Evolutionary conservation across 2,888 invertebrate genomes (phyloP).

Genomic region (Minunthozetes semirufus): DNA sequence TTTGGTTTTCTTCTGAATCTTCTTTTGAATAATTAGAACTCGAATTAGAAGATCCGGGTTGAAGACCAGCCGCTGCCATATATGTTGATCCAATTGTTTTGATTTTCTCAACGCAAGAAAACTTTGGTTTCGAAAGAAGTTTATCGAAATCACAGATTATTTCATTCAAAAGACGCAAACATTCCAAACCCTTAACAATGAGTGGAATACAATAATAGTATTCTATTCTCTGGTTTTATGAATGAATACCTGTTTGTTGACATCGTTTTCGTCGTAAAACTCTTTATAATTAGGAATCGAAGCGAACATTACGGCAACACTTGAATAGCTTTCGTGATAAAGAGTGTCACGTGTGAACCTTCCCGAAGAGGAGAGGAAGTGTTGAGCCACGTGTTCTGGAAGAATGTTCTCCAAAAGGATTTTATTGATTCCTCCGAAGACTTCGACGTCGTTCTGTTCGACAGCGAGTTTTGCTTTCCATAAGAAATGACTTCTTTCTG

Average conservation of each 20-base stretch:
- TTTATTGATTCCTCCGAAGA: constrained; percentile 92
- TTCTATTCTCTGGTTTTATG: too few species aligned
- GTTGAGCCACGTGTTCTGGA: constrained; percentile 90
- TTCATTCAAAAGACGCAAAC: constrained; percentile 84
- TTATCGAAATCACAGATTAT: constrained; percentile 98
- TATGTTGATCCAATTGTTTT: constrained; percentile 98
- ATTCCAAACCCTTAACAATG: constrained; percentile 68
- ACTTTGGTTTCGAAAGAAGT: constrained; percentile 84
- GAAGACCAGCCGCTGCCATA: constrained; percentile 90
- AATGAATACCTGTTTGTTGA: constrained; percentile 89
- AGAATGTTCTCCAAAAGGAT: constrained; percentile 91
- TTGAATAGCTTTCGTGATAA: constrained; percentile 54
- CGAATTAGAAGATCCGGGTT: constrained; percentile 68
- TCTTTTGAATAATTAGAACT: too few species aligned
- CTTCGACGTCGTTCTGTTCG: constrained; percentile 92
- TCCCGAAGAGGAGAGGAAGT: constrained; percentile 64
- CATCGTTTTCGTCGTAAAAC: constrained; percentile 93
- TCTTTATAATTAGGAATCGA: constrained; percentile 97
- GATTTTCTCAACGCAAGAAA: constrained; percentile 93
- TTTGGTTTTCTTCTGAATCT: too few species aligned
- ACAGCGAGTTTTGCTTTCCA: constrained; percentile 83
- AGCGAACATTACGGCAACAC: constrained; percentile 97
- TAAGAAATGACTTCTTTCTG: constrained; percentile 80
- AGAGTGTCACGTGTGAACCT: not conserved
- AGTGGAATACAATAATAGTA: too few species aligned